phyloP scores from a whole-genome alignment of 2,797 vertebrate species.

The Pangasius djambal region DNA sequence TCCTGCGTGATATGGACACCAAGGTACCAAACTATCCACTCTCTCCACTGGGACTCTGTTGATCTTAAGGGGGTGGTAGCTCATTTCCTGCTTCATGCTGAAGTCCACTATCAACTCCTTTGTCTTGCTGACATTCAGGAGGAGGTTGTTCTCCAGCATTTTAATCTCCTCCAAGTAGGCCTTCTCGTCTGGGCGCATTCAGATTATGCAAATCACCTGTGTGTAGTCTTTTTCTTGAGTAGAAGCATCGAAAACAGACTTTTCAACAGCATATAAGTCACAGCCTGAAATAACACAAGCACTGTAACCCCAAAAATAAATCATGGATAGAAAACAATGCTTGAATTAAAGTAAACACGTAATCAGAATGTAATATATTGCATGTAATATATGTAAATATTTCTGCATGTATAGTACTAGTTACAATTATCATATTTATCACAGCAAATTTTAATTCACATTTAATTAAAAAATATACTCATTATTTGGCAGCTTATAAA shows the following conservation, averaged over 20 bases:
- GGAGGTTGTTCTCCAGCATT: background rate
- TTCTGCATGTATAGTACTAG: background rate
- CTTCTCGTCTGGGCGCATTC: background rate
- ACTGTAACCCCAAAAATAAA: background rate
- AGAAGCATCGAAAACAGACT: background rate
- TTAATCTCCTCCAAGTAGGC: background rate
- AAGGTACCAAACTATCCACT: background rate
- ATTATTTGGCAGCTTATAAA: background rate
- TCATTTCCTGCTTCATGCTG: background rate
- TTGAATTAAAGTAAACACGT: background rate
- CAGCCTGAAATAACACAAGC: background rate
- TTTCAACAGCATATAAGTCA: background rate
- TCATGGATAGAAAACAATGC: background rate
- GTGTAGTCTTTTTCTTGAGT: background rate
- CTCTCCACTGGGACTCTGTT: background rate
- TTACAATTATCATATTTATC: background rate
- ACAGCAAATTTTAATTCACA: background rate
- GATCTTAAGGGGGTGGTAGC: background rate
- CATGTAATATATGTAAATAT: background rate
- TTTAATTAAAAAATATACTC: background rate
- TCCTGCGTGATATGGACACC: background rate
- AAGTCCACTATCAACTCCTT: background rate
- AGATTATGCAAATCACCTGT: background rate
- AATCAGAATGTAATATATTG: background rate
- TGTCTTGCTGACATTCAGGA: background rate